Evolutionary conservation across 2,888 invertebrate genomes (phyloP).

Genomic region (Gisinianus flammeolus): DNA sequence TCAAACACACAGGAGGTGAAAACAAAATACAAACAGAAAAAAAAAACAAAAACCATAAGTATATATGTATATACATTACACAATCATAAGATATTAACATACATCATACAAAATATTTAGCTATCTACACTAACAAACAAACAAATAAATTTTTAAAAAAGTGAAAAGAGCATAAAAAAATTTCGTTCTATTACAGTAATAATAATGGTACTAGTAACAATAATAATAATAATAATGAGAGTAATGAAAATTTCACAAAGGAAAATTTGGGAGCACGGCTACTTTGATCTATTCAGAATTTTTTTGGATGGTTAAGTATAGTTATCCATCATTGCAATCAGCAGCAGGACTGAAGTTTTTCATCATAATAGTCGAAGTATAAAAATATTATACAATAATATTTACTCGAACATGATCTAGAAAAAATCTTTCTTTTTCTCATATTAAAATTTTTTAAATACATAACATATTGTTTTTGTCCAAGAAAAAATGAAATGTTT

Average conservation of each 20-base stretch:
- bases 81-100: neutral
- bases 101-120: no score
- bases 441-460: no score
- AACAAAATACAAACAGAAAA: neutral
- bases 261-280: neutral
- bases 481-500: neutral
- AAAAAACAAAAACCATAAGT: neutral
- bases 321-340: constrained; percentile 38
- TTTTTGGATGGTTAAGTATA: constrained; percentile 32
- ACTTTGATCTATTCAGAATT: constrained; percentile 9
- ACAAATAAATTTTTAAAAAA: no score
- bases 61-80: no score
- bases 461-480: neutral
- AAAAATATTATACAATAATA: no score
- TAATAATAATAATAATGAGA: no score
- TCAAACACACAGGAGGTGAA: neutral
- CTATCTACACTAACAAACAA: no score
- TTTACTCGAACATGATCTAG: no score
- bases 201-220: no score
- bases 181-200: no score
- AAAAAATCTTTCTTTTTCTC: no score
- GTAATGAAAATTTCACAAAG: neutral
- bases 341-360: constrained; percentile 41
- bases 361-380: constrained; percentile 28
- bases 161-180: no score